Percentiles rank a stretch among this genome's conserved stretches.
These are phyloP conservation scores for Cheirogaleus major DNA, from an alignment of 2,797 vertebrate genomes.

Conservation along the genomic window DNA sequence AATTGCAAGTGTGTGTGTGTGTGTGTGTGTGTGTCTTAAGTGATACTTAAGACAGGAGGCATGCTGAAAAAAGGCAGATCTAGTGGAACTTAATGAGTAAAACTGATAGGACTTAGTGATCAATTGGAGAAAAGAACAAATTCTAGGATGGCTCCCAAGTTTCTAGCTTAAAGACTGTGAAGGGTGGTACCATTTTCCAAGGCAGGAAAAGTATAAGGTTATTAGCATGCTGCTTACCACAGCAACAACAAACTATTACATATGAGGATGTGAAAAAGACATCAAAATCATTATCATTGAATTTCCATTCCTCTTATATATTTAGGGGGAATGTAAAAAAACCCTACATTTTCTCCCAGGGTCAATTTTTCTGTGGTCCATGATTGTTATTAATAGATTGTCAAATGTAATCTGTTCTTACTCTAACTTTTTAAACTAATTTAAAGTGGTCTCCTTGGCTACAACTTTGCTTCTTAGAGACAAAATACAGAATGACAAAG, in stretches of 20 bases:
- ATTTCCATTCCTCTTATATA: background rate
- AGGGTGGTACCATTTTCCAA: background rate
- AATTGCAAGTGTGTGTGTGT: no score
- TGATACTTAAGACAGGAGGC: background rate
- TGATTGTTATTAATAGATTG: background rate
- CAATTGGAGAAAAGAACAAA: background rate
- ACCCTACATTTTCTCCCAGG: background rate
- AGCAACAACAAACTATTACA: background rate
- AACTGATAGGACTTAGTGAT: background rate
- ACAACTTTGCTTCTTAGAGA: background rate
- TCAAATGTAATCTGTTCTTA: background rate
- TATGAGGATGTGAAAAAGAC: background rate
- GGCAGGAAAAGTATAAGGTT: background rate
- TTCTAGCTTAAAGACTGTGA: background rate
- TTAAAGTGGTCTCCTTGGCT: background rate
- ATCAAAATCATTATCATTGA: background rate
- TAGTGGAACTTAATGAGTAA: background rate
- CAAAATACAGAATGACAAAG: constrained; percentile 4
- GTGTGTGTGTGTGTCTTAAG: background rate
- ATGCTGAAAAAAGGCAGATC: background rate
- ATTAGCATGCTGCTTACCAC: background rate
- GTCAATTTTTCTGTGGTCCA: background rate
- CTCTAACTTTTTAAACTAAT: constrained; percentile 34
- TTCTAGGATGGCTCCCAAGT: background rate
- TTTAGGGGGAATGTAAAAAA: background rate